A percentile compares a stretch with the other conserved stretches of the same genome.
These are phyloP conservation scores for Galeruca laticollis DNA, from an alignment of 2,888 invertebrate genomes.

Conservation along the genomic window DNA sequence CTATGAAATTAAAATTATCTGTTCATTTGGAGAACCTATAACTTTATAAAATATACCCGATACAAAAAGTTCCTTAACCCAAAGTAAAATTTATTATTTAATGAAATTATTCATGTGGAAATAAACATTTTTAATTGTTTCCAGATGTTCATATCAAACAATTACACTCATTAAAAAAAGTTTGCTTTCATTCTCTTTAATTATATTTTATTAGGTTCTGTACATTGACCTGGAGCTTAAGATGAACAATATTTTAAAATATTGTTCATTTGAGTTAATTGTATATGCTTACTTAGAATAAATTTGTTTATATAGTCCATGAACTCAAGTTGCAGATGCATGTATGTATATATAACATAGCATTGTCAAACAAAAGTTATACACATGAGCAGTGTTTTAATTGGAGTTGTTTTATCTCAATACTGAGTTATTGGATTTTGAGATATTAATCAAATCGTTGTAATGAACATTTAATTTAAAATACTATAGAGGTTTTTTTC, in stretches of 20 bases:
- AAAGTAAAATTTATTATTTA: conserved; percentile 3
- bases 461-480: too few species aligned
- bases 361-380: too few species aligned
- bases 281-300: neutral
- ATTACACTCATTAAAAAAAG: conserved; percentile 3
- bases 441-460: too few species aligned
- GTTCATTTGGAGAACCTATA: too few species aligned
- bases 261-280: neutral
- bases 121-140: conserved; percentile 11
- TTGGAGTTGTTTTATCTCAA: too few species aligned
- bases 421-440: too few species aligned
- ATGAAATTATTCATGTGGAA: neutral
- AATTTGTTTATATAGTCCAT: neutral
- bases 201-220: conserved; percentile 11
- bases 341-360: too few species aligned
- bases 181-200: conserved; percentile 2
- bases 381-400: too few species aligned
- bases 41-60: neutral
- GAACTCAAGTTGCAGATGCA: neutral
- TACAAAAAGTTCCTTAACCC: neutral
- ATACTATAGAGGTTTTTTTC: too few species aligned
- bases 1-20: too few species aligned
- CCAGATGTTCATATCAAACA: conserved; percentile 17
- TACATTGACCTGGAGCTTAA: neutral
- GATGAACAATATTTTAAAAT: neutral